A percentile compares a stretch with the other conserved stretches of the same genome.
Evolutionary conservation across 2,888 invertebrate species (phyloP).

Genomic region (Rutpela maculata): DNA sequence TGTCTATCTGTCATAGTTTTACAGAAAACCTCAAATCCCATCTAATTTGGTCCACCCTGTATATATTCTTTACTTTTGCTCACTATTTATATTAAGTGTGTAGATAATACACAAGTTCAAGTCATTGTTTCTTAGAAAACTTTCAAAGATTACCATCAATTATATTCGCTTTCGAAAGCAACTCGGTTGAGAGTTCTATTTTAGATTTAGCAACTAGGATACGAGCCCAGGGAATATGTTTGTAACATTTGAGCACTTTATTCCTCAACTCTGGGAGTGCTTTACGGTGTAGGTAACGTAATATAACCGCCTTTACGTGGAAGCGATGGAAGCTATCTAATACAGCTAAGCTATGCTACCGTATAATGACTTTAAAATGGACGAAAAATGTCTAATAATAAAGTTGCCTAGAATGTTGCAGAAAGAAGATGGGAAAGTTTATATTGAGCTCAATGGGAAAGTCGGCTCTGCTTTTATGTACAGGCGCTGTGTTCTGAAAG

Average conservation of each 20-base stretch:
- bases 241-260: constrained; percentile 29
- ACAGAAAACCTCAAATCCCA: too few species aligned
- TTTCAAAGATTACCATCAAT: constrained; percentile 11
- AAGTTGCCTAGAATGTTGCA: constrained; percentile 31
- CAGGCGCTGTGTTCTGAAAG: background rate
- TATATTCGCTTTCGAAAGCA: background rate
- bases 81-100: too few species aligned
- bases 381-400: constrained; percentile 42
- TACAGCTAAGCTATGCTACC: constrained; percentile 36
- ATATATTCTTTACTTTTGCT: too few species aligned
- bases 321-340: constrained; percentile 34
- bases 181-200: constrained; percentile 17
- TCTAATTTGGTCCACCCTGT: too few species aligned
- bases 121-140: background rate
- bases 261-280: constrained; percentile 39
- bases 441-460: background rate
- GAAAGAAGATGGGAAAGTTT: constrained; percentile 18
- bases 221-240: constrained; percentile 31
- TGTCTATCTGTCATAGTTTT: too few species aligned
- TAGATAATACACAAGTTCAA: too few species aligned
- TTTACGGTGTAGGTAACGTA: constrained; percentile 39
- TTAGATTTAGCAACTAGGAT: constrained; percentile 28
- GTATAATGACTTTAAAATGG: constrained; percentile 41
- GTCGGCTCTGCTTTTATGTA: background rate
- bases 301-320: constrained; percentile 36